Evolutionary conservation across 2,113 vertebrate genomes (phyloP).

Genomic region (Lonchura striata): DNA sequence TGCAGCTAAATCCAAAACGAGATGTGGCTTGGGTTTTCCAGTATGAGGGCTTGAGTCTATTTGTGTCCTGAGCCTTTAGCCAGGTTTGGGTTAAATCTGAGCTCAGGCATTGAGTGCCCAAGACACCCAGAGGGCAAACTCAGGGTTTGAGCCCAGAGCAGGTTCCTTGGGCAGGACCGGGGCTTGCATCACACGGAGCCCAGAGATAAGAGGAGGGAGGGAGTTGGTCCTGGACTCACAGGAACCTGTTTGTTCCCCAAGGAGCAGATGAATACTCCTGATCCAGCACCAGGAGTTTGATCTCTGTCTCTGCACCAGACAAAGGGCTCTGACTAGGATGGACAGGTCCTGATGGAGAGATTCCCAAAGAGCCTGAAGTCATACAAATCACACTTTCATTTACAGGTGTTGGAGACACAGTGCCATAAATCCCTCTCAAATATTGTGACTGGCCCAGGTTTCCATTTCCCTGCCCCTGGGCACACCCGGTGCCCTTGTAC

Average conservation of each 20-base stretch:
- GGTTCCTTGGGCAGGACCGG: background rate
- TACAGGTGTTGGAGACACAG: background rate
- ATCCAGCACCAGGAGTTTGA: background rate
- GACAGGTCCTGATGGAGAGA: background rate
- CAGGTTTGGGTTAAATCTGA: background rate
- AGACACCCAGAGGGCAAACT: background rate
- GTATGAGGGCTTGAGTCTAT: background rate
- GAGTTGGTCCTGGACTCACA: background rate
- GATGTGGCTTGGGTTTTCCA: background rate
- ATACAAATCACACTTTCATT: background rate
- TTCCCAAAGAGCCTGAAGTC: background rate
- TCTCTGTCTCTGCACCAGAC: background rate
- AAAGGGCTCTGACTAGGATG: background rate
- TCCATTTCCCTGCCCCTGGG: background rate
- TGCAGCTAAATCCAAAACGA: background rate
- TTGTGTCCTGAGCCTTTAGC: background rate
- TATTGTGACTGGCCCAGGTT: background rate
- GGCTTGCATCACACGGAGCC: fast-evolving
- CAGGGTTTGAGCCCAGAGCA: background rate
- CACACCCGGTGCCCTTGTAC: background rate
- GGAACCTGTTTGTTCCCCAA: background rate
- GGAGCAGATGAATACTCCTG: background rate
- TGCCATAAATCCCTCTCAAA: background rate
- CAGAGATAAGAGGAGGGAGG: background rate
- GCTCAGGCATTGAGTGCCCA: background rate